phyloP scores from a whole-genome alignment of 2,888 invertebrate species.

The Brachypalpus laphriformis region DNA sequence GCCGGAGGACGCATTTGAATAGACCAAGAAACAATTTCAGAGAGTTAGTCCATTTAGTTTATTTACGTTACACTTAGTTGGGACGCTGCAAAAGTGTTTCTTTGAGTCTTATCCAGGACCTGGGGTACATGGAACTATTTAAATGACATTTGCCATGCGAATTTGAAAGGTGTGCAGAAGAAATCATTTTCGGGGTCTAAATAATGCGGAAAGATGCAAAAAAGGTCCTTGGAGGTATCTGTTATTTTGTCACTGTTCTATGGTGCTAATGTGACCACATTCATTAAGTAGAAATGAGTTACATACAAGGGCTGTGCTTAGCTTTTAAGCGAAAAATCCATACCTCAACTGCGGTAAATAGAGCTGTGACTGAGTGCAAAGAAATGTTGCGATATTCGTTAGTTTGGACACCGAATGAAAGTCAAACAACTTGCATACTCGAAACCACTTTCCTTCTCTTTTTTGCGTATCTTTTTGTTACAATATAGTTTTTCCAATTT shows the following conservation, averaged over 20 bases:
- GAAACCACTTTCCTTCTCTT: no score
- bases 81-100: constrained; percentile 23
- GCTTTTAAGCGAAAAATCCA: no score
- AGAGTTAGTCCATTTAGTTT: constrained; percentile 45
- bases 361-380: no score
- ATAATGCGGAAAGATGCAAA: not conserved
- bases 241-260: not conserved
- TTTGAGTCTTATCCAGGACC: not conserved
- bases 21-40: constrained; percentile 8
- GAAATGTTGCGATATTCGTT: no score
- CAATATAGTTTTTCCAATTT: no score
- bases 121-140: not conserved
- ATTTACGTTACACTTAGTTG: constrained; percentile 34
- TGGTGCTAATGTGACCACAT: not conserved
- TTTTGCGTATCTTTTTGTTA: no score
- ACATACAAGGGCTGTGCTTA: no score
- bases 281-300: not conserved
- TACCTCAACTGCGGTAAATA: no score
- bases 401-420: no score
- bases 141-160: not conserved
- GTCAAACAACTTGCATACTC: no score
- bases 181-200: not conserved
- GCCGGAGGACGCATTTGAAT: not conserved
- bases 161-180: not conserved
- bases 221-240: no score